Evolutionary conservation across 2,113 vertebrate genomes (phyloP).

Genomic region (Pedionomus torquatus): DNA sequence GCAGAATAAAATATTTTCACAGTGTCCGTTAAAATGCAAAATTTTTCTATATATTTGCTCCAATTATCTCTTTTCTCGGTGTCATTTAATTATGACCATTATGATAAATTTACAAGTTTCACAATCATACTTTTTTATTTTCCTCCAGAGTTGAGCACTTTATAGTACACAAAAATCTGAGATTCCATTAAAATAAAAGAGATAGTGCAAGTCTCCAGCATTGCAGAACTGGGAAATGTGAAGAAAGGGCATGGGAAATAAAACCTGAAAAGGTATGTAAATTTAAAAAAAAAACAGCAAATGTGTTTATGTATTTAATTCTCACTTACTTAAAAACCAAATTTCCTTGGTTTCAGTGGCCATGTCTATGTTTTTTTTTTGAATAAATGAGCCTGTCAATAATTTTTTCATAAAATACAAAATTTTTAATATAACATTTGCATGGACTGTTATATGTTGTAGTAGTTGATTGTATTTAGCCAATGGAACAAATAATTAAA

Average conservation of each 20-base stretch:
- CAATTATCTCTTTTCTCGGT: not conserved
- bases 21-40: not conserved
- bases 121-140: not conserved
- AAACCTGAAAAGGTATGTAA: not conserved
- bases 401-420: not conserved
- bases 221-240: not conserved
- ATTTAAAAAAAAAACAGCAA: not conserved
- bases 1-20: not conserved
- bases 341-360: not conserved
- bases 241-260: not conserved
- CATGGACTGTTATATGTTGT: not conserved
- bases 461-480: not conserved
- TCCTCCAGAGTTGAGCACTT: not conserved
- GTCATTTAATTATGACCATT: not conserved
- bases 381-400: not conserved
- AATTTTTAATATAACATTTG: not conserved
- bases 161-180: not conserved
- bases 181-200: not conserved
- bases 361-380: not conserved
- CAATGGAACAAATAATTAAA: not conserved
- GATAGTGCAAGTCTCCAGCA: not conserved
- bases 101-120: not conserved
- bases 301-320: not conserved
- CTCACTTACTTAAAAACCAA: not conserved
- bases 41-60: not conserved